Conservation (phyloP, 2,888 invertebrate species). For the Diaprepes abbreviatus region DNA sequence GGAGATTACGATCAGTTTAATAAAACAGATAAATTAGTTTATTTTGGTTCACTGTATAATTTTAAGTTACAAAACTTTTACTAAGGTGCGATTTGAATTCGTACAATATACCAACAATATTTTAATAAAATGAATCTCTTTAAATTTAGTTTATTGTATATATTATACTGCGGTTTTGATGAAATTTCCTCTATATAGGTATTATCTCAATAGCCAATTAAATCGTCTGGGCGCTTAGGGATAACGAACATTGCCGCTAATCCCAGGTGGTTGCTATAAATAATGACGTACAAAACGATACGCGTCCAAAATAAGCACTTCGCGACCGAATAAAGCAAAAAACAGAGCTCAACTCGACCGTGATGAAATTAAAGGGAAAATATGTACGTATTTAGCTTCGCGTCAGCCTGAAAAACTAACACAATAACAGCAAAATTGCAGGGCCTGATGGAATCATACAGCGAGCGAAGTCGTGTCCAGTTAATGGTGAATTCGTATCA, state of each 20-base stretch:
- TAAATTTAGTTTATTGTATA: too few relatives aligned
- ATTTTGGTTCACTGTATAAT: too few relatives aligned
- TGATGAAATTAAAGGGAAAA: neutral
- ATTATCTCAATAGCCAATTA: slow-evolving; percentile 51
- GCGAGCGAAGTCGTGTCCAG: slow-evolving; percentile 7
- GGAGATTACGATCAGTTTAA: too few relatives aligned
- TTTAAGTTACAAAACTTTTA: too few relatives aligned
- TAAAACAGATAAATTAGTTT: too few relatives aligned
- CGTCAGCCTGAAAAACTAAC: slow-evolving; percentile 6
- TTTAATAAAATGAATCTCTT: too few relatives aligned
- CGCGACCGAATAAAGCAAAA: slow-evolving; percentile 13
- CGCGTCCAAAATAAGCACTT: slow-evolving; percentile 8
- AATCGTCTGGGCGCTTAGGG: slow-evolving; percentile 39
- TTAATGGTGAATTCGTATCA: slow-evolving; percentile 16
- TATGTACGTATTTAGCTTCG: neutral
- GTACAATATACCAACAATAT: too few relatives aligned
- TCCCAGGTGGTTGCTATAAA: slow-evolving; percentile 25
- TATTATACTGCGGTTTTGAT: too few relatives aligned
- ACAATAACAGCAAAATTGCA: slow-evolving; percentile 12
- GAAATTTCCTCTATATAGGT: slow-evolving; percentile 12
- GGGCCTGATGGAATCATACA: neutral
- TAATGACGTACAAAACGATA: slow-evolving; percentile 20
- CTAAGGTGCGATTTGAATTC: too few relatives aligned
- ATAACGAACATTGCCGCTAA: slow-evolving; percentile 35
- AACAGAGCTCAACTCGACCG: neutral